A percentile compares a stretch with the other conserved stretches of the same genome.
Conservation (phyloP, 2,113 vertebrate genomes). For the Lophius piscatorius region DNA sequence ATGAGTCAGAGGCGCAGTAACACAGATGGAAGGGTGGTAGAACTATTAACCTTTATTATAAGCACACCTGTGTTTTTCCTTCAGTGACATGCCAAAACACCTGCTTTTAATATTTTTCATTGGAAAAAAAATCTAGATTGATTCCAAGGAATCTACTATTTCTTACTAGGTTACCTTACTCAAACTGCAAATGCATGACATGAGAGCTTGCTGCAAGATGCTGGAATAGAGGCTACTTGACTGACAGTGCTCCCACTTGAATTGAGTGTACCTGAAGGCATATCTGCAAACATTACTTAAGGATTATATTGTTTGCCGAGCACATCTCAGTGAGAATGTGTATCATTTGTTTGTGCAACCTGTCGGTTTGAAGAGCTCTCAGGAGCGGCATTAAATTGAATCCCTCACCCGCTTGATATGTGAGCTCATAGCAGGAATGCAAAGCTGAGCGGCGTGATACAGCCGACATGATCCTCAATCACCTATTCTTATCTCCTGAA, state of each 20-base stretch:
- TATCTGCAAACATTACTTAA: constrained; percentile 25
- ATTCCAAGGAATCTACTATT: too few species aligned
- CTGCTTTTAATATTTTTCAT: too few species aligned
- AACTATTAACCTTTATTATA: too few species aligned
- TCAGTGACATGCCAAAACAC: too few species aligned
- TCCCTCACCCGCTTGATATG: constrained; percentile 20
- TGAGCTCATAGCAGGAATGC: constrained; percentile 14
- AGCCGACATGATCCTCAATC: not conserved
- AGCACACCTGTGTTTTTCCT: too few species aligned
- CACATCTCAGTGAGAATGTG: constrained; percentile 29
- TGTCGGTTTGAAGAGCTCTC: constrained; percentile 53
- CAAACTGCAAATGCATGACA: not conserved
- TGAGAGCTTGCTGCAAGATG: too few species aligned
- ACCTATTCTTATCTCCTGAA: not conserved
- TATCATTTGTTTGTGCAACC: constrained; percentile 45
- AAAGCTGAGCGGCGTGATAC: not conserved
- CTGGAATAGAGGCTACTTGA: not conserved
- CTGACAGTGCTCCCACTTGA: not conserved
- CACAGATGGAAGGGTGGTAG: not conserved
- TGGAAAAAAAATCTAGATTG: too few species aligned
- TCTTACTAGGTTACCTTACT: too few species aligned
- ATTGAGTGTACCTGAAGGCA: constrained; percentile 21
- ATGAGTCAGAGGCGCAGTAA: not conserved
- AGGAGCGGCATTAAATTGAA: constrained; percentile 35
- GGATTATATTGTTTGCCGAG: constrained; percentile 42